phyloP scores from a whole-genome alignment of 2,113 vertebrate species.

The Oreochromis niloticus region DNA sequence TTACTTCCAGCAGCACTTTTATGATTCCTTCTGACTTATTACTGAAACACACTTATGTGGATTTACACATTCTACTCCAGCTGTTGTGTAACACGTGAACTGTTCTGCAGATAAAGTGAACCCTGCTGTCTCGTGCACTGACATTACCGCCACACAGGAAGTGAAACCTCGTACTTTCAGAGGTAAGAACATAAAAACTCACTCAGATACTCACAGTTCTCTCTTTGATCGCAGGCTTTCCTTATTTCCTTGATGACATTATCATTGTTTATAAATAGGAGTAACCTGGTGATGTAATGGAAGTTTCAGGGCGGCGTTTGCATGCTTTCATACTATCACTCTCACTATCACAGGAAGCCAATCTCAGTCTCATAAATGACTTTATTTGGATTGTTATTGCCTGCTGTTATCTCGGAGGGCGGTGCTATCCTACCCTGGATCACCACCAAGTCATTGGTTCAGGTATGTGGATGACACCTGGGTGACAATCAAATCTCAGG shows the following conservation, averaged over 20 bases:
- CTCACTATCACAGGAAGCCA: too few species aligned
- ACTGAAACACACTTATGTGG: neutral
- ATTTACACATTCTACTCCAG: neutral
- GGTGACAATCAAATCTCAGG: too few species aligned
- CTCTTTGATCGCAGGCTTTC: neutral
- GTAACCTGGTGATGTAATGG: fast-evolving
- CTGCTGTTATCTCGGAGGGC: too few species aligned
- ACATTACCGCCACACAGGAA: fast-evolving
- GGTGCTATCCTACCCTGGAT: too few species aligned
- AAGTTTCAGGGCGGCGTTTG: fast-evolving
- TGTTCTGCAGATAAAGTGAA: neutral
- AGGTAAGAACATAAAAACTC: neutral
- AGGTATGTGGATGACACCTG: too few species aligned
- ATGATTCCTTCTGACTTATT: neutral
- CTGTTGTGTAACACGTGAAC: neutral
- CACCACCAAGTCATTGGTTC: too few species aligned
- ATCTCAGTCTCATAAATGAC: fast-evolving
- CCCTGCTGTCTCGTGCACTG: neutral
- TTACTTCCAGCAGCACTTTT: too few species aligned
- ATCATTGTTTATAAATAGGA: neutral
- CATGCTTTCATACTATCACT: too few species aligned
- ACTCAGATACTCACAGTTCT: neutral
- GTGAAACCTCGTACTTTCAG: neutral
- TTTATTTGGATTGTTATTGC: too few species aligned
- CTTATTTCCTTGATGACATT: neutral